Evolutionary conservation across 2,113 vertebrate genomes (phyloP).

Genomic region (Tupaia chinensis): DNA sequence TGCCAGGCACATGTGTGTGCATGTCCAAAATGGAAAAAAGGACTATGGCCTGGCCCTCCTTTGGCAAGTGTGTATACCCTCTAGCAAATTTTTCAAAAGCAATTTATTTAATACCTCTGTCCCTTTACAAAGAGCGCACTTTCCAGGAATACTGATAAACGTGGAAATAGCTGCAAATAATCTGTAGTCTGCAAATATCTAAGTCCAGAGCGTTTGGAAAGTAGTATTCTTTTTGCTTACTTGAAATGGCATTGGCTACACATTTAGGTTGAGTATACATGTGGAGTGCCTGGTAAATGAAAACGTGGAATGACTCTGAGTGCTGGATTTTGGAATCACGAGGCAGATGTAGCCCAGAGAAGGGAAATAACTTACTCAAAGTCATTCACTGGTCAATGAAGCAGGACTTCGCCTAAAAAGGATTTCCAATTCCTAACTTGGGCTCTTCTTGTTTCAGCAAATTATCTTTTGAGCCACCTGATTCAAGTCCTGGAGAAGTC

Average conservation of each 20-base stretch:
- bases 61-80: too few relatives aligned
- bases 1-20: too few relatives aligned
- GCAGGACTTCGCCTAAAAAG: background rate
- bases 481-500: background rate
- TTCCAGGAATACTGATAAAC: background rate
- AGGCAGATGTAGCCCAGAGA: background rate
- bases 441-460: background rate
- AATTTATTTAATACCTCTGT: background rate
- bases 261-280: background rate
- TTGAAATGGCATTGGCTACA: constrained; percentile 12
- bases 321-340: background rate
- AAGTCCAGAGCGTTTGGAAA: background rate
- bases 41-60: too few relatives aligned
- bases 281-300: background rate
- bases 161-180: background rate
- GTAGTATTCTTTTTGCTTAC: background rate
- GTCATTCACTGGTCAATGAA: background rate
- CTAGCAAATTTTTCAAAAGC: too few relatives aligned
- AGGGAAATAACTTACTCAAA: background rate
- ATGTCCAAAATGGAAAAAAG: too few relatives aligned
- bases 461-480: background rate
- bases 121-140: background rate
- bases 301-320: background rate
- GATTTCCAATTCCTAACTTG: background rate
- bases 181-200: background rate